Percentiles rank a stretch among this genome's conserved stretches.
Evolutionary conservation across 2,797 vertebrate genomes (phyloP).

Genomic region (Carapus acus): DNA sequence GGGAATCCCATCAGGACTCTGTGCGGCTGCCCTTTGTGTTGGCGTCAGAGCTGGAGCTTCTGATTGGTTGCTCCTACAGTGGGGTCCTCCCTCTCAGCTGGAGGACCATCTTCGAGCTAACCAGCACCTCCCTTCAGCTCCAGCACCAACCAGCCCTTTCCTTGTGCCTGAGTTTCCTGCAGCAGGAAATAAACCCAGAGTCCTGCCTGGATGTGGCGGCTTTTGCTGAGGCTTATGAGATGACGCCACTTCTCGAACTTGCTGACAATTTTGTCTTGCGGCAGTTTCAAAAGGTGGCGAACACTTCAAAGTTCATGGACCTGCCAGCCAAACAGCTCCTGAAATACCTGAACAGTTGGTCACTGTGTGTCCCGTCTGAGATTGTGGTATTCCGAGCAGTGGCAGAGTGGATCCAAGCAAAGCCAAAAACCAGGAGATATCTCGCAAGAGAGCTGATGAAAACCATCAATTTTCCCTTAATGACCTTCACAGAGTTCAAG

Average conservation of each 20-base stretch:
- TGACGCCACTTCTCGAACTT: conserved; percentile 65
- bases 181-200: conserved; percentile 68
- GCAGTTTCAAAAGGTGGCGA: conserved; percentile 76
- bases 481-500: conserved; percentile 83
- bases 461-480: conserved; percentile 81
- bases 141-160: conserved; percentile 77
- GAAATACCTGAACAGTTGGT: conserved; percentile 70
- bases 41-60: conserved; percentile 66
- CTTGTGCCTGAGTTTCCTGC: conserved; percentile 77
- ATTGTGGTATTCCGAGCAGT: conserved; percentile 80
- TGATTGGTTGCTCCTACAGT: conserved; percentile 78
- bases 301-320: conserved; percentile 76
- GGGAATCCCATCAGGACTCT: conserved; percentile 66
- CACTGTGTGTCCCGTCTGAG: conserved; percentile 77
- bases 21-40: conserved; percentile 67
- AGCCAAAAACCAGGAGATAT: conserved; percentile 59
- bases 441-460: conserved; percentile 72
- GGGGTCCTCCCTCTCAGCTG: conserved; percentile 75
- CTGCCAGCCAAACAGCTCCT: conserved; percentile 72
- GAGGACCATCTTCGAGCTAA: conserved; percentile 75
- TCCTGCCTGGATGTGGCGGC: conserved; percentile 76
- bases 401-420: conserved; percentile 76
- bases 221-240: conserved; percentile 75
- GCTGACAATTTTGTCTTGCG: conserved; percentile 76
- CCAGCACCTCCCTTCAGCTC: conserved; percentile 77